A percentile compares a stretch with the other conserved stretches of the same genome.
These are phyloP conservation scores for Andrena flavipes DNA, from an alignment of 2,888 invertebrate genomes.

Conservation along the genomic window DNA sequence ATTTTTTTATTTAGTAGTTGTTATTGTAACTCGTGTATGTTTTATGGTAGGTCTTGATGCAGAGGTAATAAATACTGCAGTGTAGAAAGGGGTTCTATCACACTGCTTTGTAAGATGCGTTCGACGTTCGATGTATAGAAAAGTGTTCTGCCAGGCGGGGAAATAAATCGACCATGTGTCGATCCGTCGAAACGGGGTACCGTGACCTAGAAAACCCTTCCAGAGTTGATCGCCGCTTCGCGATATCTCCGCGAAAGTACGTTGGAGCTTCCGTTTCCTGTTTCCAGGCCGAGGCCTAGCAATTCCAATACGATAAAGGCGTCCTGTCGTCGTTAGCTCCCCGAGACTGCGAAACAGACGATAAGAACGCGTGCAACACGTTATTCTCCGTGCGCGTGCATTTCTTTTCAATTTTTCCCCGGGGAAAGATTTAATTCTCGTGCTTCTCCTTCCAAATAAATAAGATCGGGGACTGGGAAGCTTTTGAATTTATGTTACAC, in stretches of 20 bases:
- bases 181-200: conserved; percentile 9
- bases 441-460: too few relatives aligned
- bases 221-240: conserved; percentile 56
- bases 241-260: conserved; percentile 65
- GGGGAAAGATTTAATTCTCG: too few relatives aligned
- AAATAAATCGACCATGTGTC: conserved; percentile 27
- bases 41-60: too few relatives aligned
- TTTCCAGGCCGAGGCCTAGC: conserved; percentile 56
- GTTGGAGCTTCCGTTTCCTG: conserved; percentile 74
- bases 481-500: too few relatives aligned
- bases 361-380: conserved; percentile 11
- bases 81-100: too few relatives aligned
- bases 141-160: not conserved
- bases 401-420: not conserved
- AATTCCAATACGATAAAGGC: conserved; percentile 60
- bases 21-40: too few relatives aligned
- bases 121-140: not conserved
- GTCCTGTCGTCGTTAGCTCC: conserved; percentile 56
- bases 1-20: too few relatives aligned
- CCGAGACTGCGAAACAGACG: not conserved
- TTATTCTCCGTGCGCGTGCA: not conserved
- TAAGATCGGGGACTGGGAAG: too few relatives aligned
- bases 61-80: too few relatives aligned
- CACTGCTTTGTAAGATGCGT: too few relatives aligned
- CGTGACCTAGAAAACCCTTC: conserved; percentile 64